Evolutionary conservation across 2,113 vertebrate genomes (phyloP).

Genomic region (Sinocyclocheilus maitianheensis): DNA sequence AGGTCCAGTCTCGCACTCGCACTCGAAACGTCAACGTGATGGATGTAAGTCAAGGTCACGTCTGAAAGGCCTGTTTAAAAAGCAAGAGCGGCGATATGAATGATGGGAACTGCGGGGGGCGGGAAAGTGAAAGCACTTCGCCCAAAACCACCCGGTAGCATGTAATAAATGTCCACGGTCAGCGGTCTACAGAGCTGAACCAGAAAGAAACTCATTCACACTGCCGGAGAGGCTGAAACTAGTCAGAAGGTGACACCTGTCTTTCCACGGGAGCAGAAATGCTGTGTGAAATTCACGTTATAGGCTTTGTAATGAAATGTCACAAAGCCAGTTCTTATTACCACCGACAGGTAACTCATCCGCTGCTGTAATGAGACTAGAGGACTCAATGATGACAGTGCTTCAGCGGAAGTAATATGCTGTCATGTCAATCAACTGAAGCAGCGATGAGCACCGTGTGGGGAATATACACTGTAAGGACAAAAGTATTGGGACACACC

Average conservation of each 20-base stretch:
- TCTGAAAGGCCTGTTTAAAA: slow-evolving; percentile 72
- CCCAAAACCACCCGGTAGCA: slow-evolving; percentile 31
- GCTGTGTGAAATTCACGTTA: background rate
- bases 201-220: slow-evolving; percentile 27
- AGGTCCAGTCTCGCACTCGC: slow-evolving; percentile 40
- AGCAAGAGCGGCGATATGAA: slow-evolving; percentile 60
- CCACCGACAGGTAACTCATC: slow-evolving; percentile 20
- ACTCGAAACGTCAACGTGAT: slow-evolving; percentile 69
- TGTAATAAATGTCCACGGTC: slow-evolving; percentile 29
- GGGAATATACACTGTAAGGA: background rate
- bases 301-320: slow-evolving; percentile 36
- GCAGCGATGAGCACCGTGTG: background rate
- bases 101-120: slow-evolving; percentile 60
- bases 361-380: slow-evolving; percentile 23
- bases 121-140: slow-evolving; percentile 35
- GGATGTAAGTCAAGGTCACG: slow-evolving; percentile 77
- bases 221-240: background rate
- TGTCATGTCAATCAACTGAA: slow-evolving; percentile 34
- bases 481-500: background rate
- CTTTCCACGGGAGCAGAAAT: background rate
- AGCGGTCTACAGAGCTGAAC: slow-evolving; percentile 16
- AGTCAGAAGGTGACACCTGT: slow-evolving; percentile 9
- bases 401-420: slow-evolving; percentile 34
- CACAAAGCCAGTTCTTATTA: slow-evolving; percentile 38
- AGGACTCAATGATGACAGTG: slow-evolving; percentile 30